phyloP scores from a whole-genome alignment of 2,888 invertebrate species.

The Leptogaster cylindrica region DNA sequence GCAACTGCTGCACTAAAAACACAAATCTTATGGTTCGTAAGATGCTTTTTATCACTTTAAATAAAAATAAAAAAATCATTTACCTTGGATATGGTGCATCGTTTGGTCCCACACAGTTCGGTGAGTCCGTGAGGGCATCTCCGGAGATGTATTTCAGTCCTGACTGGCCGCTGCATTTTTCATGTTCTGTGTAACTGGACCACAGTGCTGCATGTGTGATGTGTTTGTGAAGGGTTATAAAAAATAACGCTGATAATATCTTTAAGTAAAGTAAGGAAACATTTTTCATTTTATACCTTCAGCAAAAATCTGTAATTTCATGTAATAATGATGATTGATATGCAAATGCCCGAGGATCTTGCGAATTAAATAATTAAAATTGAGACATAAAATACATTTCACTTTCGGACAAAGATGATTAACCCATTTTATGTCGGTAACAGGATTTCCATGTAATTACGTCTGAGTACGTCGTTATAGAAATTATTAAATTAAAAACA shows the following conservation, averaged over 20 bases:
- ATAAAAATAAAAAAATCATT: constrained; percentile 53
- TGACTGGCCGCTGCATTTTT: constrained; percentile 68
- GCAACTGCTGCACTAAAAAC: constrained; percentile 74
- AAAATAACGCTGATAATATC: constrained; percentile 57
- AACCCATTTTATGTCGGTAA: no score
- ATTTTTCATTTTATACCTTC: background rate
- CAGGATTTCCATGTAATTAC: no score
- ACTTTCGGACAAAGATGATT: no score
- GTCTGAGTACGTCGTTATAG: no score
- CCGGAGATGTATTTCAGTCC: constrained; percentile 86
- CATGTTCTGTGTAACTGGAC: constrained; percentile 54
- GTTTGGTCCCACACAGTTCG: constrained; percentile 82
- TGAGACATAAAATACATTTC: no score
- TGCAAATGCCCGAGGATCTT: no score
- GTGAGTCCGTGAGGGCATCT: constrained; percentile 79
- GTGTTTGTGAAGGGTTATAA: constrained; percentile 54
- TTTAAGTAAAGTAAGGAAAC: no score
- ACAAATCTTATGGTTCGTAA: constrained; percentile 42
- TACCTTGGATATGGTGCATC: constrained; percentile 85
- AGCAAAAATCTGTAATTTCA: constrained; percentile 8
- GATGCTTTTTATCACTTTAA: background rate
- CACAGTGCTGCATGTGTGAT: constrained; percentile 57
- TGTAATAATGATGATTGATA: background rate
- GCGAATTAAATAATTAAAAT: no score
- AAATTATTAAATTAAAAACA: no score